Evolutionary conservation across 2,888 invertebrate genomes (phyloP), one percentile per base, ranked within the genome.

Genomic region (Aplocera efformata): DNA sequence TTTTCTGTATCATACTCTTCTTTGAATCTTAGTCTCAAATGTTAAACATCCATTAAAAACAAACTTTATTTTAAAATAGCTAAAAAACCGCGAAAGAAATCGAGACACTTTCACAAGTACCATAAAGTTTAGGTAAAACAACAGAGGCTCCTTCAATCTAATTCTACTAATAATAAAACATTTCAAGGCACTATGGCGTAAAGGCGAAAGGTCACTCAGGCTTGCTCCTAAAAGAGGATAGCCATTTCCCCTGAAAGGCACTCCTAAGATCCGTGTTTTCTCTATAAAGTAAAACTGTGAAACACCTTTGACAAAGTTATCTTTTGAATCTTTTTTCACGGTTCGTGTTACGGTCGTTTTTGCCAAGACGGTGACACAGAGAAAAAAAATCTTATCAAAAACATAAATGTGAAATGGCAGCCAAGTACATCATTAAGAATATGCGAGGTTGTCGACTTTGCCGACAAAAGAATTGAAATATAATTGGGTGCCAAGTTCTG

Each of bases 261-360:
- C 68, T 67, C 53, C 50, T 40, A 50, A 47, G 49, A 54, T 52
- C 55, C 53, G 51, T 63, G 62, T 68, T 62, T 58, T 60, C 66
- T 56, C 58, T 63, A 64, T 67, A 70, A 63, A 71, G 58, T 48
- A 53, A 52, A 56, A 57, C 63, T 69, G 59, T 53, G 53, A 50
- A 54, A 57, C 64, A 71, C 72, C 72, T 72, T 75, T 71, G 72
- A 74, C 67, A 63, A 62, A 63, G 67, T 75, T 75, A 77, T 76
- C 72, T 63, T 27, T 33, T 43, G 45, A 60, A 74, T 75, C 73
- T 74, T 67, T n/a, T 74, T 72, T 75, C 74, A 72, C 58, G 56
- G 54, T 38, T 38, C 48, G 31, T 53, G 50, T 62, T 50, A 52
- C 32, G 44, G 36, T 32, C 44, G 36, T 44, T 51, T 44, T 50